Conservation (phyloP, 2,113 vertebrate species). For the Oenanthe oenanthe region DNA sequence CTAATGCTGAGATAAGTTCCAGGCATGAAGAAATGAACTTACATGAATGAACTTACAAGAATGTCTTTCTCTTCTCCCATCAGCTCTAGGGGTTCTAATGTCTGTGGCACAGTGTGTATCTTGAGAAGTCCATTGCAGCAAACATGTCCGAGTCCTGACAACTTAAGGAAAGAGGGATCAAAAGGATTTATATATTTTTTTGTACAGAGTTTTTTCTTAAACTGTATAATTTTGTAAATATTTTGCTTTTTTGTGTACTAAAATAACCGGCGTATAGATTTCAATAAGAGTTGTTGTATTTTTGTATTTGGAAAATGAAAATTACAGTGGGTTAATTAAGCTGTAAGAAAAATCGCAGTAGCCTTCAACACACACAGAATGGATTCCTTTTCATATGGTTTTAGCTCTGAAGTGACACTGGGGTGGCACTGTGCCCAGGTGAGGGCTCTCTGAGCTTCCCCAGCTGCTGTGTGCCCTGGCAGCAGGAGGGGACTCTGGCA, state of each 20-base stretch:
- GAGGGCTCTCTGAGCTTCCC: background rate
- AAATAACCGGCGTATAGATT: conserved; percentile 83
- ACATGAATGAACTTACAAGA: background rate
- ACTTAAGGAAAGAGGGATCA: conserved; percentile 78
- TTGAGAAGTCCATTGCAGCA: conserved; percentile 70
- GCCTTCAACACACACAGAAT: conserved; percentile 60
- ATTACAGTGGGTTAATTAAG: conserved; percentile 76
- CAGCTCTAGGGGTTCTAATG: conserved; percentile 27
- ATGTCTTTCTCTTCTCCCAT: conserved; percentile 71
- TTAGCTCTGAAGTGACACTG: conserved; percentile 43
- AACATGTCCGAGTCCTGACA: conserved; percentile 70
- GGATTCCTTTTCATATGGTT: conserved; percentile 84
- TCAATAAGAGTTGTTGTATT: conserved; percentile 86
- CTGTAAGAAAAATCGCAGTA: conserved; percentile 74
- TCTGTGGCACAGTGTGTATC: conserved; percentile 74
- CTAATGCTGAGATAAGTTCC: conserved; percentile 39
- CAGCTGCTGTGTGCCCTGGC: background rate
- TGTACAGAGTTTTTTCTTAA: conserved; percentile 86
- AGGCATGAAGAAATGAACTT: conserved; percentile 2
- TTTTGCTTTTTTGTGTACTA: conserved; percentile 82
- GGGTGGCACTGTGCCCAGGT: background rate
- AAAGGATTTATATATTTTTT: conserved; percentile 85
- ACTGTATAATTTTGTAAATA: conserved; percentile 88
- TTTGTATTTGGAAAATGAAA: conserved; percentile 81
- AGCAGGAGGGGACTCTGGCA: background rate